Evolutionary conservation across 2,113 vertebrate species (phyloP).

Genomic region (Taurulus bubalis): DNA sequence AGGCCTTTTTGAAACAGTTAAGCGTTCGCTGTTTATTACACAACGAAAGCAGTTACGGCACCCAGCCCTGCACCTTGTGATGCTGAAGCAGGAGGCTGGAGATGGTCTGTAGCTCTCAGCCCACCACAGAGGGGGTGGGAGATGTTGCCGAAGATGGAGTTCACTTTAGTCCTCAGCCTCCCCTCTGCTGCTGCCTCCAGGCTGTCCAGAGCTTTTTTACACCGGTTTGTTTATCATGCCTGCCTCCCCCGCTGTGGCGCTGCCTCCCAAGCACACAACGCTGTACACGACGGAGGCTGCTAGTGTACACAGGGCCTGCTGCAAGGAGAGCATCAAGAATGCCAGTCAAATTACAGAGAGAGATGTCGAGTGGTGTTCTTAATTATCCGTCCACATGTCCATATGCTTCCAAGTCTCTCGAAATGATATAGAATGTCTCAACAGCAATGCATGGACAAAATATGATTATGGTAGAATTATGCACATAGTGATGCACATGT

Average conservation of each 20-base stretch:
- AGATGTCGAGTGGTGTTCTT: neutral
- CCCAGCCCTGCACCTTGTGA: neutral
- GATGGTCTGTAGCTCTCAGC: conserved; percentile 56
- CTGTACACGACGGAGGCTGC: conserved; percentile 28
- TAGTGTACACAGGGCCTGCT: neutral
- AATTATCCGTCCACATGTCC: conserved; percentile 5
- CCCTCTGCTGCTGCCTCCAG: conserved; percentile 68
- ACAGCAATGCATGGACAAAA: neutral
- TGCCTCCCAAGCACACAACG: conserved; percentile 34
- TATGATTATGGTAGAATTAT: neutral
- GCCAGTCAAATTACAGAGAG: conserved; percentile 32
- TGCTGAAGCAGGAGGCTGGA: conserved; percentile 50
- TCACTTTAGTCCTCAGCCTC: conserved; percentile 51
- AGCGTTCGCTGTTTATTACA: conserved; percentile 26
- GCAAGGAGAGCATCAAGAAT: conserved; percentile 15
- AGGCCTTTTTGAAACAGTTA: neutral
- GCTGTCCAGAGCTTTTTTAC: conserved; percentile 57
- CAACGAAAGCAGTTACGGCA: conserved; percentile 20
- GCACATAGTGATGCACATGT: neutral
- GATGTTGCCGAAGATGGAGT: conserved; percentile 60
- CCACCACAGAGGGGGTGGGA: conserved; percentile 70
- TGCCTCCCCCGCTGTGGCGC: conserved; percentile 59
- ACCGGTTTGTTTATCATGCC: conserved; percentile 67
- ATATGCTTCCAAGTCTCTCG: neutral
- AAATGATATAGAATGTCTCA: neutral